phyloP scores from a whole-genome alignment of 2,888 invertebrate species.

The Antheraea assamensis region DNA sequence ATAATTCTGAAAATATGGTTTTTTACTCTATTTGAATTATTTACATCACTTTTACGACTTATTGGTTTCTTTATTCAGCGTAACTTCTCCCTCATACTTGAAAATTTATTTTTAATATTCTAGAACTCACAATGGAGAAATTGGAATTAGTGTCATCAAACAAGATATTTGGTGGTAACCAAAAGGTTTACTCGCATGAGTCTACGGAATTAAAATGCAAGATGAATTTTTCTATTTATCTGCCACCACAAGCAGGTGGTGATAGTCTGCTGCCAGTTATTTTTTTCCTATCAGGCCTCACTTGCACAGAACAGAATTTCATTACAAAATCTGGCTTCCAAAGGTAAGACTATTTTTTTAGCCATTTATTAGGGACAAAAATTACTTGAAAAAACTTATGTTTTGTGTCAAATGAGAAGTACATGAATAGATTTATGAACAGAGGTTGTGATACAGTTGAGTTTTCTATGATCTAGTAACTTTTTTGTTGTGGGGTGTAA shows the following conservation, averaged over 20 bases:
- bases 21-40: not conserved
- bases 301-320: slow-evolving; percentile 97
- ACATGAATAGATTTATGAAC: not conserved
- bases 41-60: not conserved
- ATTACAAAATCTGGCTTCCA: slow-evolving; percentile 98
- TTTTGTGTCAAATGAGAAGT: not conserved
- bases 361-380: not conserved
- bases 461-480: not conserved
- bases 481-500: not conserved
- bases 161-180: slow-evolving; percentile 91
- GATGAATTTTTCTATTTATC: slow-evolving; percentile 96
- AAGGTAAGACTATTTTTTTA: slow-evolving; percentile 59
- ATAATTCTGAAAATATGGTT: not conserved
- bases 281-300: slow-evolving; percentile 94
- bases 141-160: slow-evolving; percentile 85
- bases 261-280: slow-evolving; percentile 89
- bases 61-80: not conserved
- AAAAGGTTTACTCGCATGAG: slow-evolving; percentile 92
- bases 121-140: slow-evolving; percentile 63
- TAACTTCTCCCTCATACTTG: not conserved
- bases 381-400: not conserved
- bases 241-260: slow-evolving; percentile 89
- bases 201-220: slow-evolving; percentile 91
- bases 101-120: not conserved
- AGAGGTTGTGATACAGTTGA: not conserved